Base-by-base conservation (phyloP, 2,113 vertebrate species). In the Paradoxurus hermaphroditus region DNA sequence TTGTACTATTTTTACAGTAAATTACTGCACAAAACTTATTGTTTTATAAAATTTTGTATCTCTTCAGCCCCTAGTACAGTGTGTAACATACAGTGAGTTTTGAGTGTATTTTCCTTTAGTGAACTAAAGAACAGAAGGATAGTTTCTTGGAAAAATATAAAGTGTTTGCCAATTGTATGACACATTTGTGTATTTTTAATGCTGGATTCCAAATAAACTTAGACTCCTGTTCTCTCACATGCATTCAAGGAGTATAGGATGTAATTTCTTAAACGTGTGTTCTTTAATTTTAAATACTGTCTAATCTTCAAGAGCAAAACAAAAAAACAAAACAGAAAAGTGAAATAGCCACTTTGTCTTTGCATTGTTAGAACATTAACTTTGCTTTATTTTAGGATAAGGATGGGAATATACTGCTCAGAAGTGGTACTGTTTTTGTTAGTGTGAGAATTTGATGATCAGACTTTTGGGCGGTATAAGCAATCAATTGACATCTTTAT, bases 401-500 rank as follows among this genome's bases (percentile, higher is more conserved):
- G 18, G 67, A 75, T 88, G 89, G 65, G 82, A 56, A 51, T 73
- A 25, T 79, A 56, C 56, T 97, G 27, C 46, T 97, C 73, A 78
- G 93, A 97, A 96, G 82, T 72, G 82, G 36, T 70, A 70, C 36
- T 97, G 86, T 70, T 96, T 95, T 97, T 97, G 87, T 77, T 97
- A 97, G 29, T 49, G 39, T 77, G 72, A 73, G 59, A 97, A 98
- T 81, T 95, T 97, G 87, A 97, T 97, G 93, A 94, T 96, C 94
- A 95, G 25, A 8, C 82, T 96, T 95, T 97, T 94, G 94, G 97
- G 98, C 92, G 95, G 73, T 94, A 65, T 84, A 97, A 94, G 81
- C 73, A 98, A 94, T 97, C 84, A 70, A 79, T 95, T 97, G 86
- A 39, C 41, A 83, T 96, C 89, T 97, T 97, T 98, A 87, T 96